A percentile compares a stretch with the other conserved stretches of the same genome.
Conservation (phyloP, 2,888 invertebrate genomes). For the Caradrina kadenii region DNA sequence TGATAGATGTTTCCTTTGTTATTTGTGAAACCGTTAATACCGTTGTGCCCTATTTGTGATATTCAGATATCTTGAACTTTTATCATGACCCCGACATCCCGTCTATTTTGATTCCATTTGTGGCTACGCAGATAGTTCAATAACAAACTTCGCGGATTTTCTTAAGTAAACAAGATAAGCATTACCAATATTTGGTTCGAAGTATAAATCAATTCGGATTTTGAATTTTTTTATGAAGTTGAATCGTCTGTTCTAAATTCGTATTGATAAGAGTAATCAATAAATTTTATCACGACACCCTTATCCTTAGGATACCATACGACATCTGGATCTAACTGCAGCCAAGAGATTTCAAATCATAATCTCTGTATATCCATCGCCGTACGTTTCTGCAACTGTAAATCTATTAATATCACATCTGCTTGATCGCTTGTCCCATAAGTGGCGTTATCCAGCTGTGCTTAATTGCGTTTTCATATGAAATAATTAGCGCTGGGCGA, state of each 20-base stretch:
- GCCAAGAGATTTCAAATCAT: slow-evolving; percentile 26
- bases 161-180: slow-evolving; percentile 36
- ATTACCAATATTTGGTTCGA: slow-evolving; percentile 1
- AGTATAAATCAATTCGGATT: slow-evolving; percentile 1
- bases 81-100: slow-evolving; percentile 46
- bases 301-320: slow-evolving; percentile 21
- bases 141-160: slow-evolving; percentile 26
- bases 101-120: slow-evolving; percentile 26
- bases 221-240: not conserved
- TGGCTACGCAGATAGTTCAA: slow-evolving; percentile 10
- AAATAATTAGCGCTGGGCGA: slow-evolving; percentile 67
- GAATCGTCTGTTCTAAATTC: slow-evolving; percentile 3
- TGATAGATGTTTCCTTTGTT: slow-evolving; percentile 7
- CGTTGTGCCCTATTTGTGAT: slow-evolving; percentile 32
- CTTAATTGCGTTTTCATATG: slow-evolving; percentile 68
- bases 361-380: slow-evolving; percentile 39
- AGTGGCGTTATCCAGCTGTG: slow-evolving; percentile 56
- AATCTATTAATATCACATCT: slow-evolving; percentile 46
- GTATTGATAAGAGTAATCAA: not conserved
- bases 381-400: slow-evolving; percentile 36
- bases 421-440: slow-evolving; percentile 42
- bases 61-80: slow-evolving; percentile 44
- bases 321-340: slow-evolving; percentile 16
- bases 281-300: not conserved
- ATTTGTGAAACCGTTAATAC: slow-evolving; percentile 8